Evolutionary conservation across 1,140 invertebrate species (phyloP).

Genomic region (Mesaphorura yosii): DNA sequence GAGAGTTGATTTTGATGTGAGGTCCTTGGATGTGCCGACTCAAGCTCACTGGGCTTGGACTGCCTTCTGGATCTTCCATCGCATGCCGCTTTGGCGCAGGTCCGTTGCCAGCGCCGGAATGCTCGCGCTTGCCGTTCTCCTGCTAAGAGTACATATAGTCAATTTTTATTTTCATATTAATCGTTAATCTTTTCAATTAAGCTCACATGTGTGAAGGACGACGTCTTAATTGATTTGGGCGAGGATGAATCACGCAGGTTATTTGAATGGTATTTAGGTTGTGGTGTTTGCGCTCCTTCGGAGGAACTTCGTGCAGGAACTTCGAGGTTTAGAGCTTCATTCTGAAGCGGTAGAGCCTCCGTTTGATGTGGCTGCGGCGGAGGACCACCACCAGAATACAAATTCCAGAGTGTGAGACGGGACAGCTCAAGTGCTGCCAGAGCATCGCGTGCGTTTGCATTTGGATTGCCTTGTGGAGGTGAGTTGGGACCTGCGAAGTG

Average conservation of each 20-base stretch:
- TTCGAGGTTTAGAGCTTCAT: constrained; percentile 50
- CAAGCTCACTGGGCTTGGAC: constrained; percentile 4
- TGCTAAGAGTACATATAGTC: constrained; percentile 16
- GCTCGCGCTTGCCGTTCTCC: constrained; percentile 52
- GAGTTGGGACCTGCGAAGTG: constrained; percentile 42
- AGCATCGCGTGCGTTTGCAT: constrained; percentile 40
- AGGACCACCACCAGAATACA: constrained; percentile 48
- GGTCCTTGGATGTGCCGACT: constrained; percentile 41
- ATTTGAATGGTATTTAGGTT: constrained; percentile 21
- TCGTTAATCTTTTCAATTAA: background rate
- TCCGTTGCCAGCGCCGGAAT: constrained; percentile 32
- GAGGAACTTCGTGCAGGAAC: constrained; percentile 35
- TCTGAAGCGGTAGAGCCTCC: constrained; percentile 40
- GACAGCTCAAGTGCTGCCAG: constrained; percentile 59
- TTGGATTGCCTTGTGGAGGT: constrained; percentile 44
- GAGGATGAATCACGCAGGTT: background rate
- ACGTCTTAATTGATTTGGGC: constrained; percentile 5
- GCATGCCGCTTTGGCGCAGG: constrained; percentile 38
- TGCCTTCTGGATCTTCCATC: constrained; percentile 39
- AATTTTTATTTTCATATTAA: background rate
- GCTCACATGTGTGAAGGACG: constrained; percentile 1
- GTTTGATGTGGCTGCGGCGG: constrained; percentile 12
- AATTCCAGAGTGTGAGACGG: constrained; percentile 63
- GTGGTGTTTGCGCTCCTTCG: constrained; percentile 34
- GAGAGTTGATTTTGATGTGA: constrained; percentile 77